Evolutionary conservation across 2,797 vertebrate species (phyloP).

Genomic region (Arrhamphus sclerolepis): DNA sequence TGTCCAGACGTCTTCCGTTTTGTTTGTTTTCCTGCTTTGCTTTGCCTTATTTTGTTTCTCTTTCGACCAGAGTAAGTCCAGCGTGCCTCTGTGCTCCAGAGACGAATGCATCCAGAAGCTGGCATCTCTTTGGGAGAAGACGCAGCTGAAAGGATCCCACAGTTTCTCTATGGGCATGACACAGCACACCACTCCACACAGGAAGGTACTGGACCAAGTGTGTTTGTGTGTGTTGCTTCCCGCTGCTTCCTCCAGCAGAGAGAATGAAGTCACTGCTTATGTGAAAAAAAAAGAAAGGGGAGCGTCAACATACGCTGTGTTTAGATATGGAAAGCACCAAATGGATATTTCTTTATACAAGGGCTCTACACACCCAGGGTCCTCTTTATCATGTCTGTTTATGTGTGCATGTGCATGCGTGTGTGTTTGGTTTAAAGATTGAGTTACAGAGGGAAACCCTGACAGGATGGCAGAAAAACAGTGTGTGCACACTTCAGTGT

Average conservation of each 20-base stretch:
- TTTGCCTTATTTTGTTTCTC: neutral
- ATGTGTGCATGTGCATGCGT: neutral
- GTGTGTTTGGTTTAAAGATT: slow-evolving; percentile 7
- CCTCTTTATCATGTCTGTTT: slow-evolving; percentile 14
- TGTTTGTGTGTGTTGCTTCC: neutral
- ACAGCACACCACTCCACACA: slow-evolving; percentile 85
- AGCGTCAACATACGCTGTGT: slow-evolving; percentile 43
- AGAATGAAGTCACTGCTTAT: slow-evolving; percentile 48
- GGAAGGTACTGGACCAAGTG: slow-evolving; percentile 81
- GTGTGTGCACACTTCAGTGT: slow-evolving; percentile 8
- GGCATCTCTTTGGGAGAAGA: slow-evolving; percentile 89
- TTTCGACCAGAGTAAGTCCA: slow-evolving; percentile 83
- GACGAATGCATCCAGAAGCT: slow-evolving; percentile 85
- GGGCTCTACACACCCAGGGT: slow-evolving; percentile 7
- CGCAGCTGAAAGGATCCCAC: slow-evolving; percentile 83
- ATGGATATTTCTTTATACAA: slow-evolving; percentile 55
- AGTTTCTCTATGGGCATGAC: slow-evolving; percentile 91
- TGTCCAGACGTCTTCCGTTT: neutral
- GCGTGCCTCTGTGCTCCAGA: slow-evolving; percentile 82
- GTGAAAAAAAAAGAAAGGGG: slow-evolving; percentile 20
- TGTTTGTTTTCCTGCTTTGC: slow-evolving; percentile 2
- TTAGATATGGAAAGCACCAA: slow-evolving; percentile 45
- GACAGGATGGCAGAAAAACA: no score
- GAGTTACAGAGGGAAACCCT: slow-evolving; percentile 3
- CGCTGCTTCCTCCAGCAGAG: slow-evolving; percentile 23